phyloP scores from a whole-genome alignment of 92 coral and sea anemone species.

The Porites divaricata region DNA sequence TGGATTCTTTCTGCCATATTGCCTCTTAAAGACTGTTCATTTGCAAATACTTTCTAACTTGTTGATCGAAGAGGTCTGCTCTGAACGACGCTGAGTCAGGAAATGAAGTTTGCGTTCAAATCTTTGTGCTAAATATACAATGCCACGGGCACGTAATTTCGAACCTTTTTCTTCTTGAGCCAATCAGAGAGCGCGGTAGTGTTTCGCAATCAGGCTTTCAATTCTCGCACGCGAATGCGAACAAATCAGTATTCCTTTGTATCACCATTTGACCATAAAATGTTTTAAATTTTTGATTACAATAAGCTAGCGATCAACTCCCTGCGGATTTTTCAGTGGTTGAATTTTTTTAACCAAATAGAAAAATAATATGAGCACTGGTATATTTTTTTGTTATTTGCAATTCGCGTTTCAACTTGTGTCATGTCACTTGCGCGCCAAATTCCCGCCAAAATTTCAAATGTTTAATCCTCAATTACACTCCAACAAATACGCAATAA shows the following conservation, averaged over 20 bases:
- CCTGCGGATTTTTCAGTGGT: slow-evolving; percentile 13
- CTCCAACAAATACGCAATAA: not conserved
- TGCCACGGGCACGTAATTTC: slow-evolving; percentile 29
- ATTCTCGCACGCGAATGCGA: slow-evolving; percentile 56
- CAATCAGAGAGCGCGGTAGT: slow-evolving; percentile 31
- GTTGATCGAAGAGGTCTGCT: slow-evolving; percentile 2
- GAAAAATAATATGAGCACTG: not conserved
- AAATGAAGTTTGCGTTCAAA: slow-evolving; percentile 23
- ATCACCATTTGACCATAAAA: slow-evolving; percentile 5
- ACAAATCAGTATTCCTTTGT: slow-evolving; percentile 39
- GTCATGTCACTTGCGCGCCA: not conserved
- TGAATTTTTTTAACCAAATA: slow-evolving; percentile 9
- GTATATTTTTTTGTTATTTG: not conserved
- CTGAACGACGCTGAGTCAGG: slow-evolving; percentile 28
- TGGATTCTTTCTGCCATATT: slow-evolving; percentile 38
- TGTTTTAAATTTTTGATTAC: slow-evolving; percentile 18
- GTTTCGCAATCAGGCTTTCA: slow-evolving; percentile 33
- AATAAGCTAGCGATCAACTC: slow-evolving; percentile 29
- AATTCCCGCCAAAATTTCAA: slow-evolving; percentile 30
- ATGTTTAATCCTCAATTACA: not conserved
- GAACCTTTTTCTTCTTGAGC: slow-evolving; percentile 1
- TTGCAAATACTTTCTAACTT: not conserved
- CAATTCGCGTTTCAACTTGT: slow-evolving; percentile 1
- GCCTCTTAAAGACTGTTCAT: not conserved
- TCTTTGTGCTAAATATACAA: slow-evolving; percentile 25